These are phyloP conservation scores for Brachypterus glaber DNA, from an alignment of 2,888 invertebrate species.

Conservation along the genomic window DNA sequence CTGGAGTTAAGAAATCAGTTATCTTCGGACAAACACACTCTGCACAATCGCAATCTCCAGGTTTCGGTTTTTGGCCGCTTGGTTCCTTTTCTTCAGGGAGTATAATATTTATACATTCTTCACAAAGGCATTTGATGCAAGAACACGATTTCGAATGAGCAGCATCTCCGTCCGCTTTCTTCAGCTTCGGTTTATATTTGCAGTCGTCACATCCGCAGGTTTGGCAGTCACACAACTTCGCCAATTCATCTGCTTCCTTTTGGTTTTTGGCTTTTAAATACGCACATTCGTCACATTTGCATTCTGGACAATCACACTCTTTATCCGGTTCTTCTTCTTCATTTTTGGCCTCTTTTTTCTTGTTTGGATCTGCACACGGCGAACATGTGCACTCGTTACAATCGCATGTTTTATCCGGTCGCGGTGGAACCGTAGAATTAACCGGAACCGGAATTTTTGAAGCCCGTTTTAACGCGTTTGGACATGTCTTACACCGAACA, in stretches of 20 bases:
- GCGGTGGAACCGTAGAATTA: constrained; percentile 8
- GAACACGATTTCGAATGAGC: background rate
- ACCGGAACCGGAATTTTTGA: constrained; percentile 23
- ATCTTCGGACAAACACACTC: constrained; percentile 9
- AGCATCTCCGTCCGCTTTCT: background rate
- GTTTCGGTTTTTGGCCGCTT: background rate
- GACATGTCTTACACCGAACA: constrained; percentile 20
- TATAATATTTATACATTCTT: constrained; percentile 11
- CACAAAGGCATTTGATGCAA: constrained; percentile 8
- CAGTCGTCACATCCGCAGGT: background rate
- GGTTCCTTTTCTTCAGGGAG: background rate
- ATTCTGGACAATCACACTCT: constrained; percentile 2
- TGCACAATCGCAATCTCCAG: constrained; percentile 11
- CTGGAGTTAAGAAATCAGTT: too few relatives aligned
- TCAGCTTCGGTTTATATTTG: constrained; percentile 1
- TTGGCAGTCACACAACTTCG: background rate
- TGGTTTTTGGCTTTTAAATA: background rate
- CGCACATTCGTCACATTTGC: constrained; percentile 16
- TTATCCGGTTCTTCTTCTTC: background rate
- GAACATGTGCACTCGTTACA: constrained; percentile 4
- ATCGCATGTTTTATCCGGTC: background rate
- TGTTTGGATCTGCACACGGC: constrained; percentile 3
- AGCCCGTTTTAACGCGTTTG: too few relatives aligned
- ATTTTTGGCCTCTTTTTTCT: background rate
- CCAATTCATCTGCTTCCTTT: background rate